These are phyloP conservation scores for Drosophila nr. medialis DNA, from an alignment of 2,888 invertebrate species.

Conservation along the genomic window DNA sequence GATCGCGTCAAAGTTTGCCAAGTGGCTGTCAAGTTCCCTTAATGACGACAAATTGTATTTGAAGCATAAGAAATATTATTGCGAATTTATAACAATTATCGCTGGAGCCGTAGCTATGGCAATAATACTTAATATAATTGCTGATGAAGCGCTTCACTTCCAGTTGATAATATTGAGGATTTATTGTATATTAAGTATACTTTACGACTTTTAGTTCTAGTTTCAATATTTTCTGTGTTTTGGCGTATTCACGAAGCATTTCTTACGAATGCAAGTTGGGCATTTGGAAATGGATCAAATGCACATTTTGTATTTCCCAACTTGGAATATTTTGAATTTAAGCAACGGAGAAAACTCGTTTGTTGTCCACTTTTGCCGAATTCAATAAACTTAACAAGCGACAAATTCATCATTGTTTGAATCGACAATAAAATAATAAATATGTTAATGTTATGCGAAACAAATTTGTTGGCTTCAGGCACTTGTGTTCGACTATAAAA, in stretches of 20 bases:
- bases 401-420: conserved; percentile 15
- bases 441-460: neutral
- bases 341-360: neutral
- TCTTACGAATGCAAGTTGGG: neutral
- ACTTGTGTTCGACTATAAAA: neutral
- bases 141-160: neutral
- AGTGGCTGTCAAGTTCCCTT: conserved; percentile 43
- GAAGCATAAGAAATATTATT: conserved; percentile 25
- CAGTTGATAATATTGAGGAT: neutral
- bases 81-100: conserved; percentile 29
- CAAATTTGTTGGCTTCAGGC: neutral
- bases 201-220: too few relatives aligned
- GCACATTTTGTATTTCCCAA: neutral
- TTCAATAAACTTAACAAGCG: conserved; percentile 25
- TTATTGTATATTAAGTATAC: neutral
- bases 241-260: neutral
- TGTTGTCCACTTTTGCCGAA: neutral
- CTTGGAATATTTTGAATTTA: neutral
- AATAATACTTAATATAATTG: neutral
- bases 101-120: neutral
- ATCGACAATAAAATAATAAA: conserved; percentile 18
- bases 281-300: neutral
- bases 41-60: conserved; percentile 71
- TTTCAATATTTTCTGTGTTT: too few relatives aligned
- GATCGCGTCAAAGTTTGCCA: conserved; percentile 51